phyloP scores from a whole-genome alignment of 2,113 vertebrate species.

The Alligator mississippiensis region DNA sequence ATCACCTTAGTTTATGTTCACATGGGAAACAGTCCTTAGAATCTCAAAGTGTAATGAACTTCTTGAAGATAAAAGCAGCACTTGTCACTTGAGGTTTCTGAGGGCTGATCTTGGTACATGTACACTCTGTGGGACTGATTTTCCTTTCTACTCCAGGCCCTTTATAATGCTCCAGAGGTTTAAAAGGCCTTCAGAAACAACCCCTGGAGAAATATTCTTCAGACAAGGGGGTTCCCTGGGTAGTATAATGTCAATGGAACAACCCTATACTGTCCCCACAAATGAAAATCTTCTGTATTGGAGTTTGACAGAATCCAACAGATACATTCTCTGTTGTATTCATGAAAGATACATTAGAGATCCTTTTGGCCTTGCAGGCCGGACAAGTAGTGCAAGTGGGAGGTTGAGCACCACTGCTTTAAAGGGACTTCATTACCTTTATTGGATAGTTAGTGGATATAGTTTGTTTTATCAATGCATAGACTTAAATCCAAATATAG shows the following conservation, averaged over 20 bases:
- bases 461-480: background rate
- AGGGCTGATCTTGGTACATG: background rate
- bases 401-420: background rate
- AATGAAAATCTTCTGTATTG: constrained; percentile 7
- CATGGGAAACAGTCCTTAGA: constrained; percentile 40
- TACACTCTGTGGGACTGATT: constrained; percentile 8
- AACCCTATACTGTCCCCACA: background rate
- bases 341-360: background rate
- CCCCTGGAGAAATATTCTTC: background rate
- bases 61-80: constrained; percentile 14
- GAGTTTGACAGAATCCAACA: constrained; percentile 22
- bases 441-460: constrained; percentile 1
- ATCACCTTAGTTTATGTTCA: constrained; percentile 34
- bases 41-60: constrained; percentile 39
- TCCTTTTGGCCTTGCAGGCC: background rate
- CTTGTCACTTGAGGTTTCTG: background rate
- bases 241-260: constrained; percentile 5
- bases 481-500: background rate
- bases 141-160: background rate
- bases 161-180: constrained; percentile 13
- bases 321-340: constrained; percentile 10
- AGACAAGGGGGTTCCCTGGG: constrained; percentile 1
- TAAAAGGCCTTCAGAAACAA: background rate
- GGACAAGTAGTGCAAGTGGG: too few relatives aligned
- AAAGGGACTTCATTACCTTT: constrained; percentile 21